Base-by-base conservation (phyloP, 1,140 invertebrate genomes). In the Helicoverpa armigera region DNA sequence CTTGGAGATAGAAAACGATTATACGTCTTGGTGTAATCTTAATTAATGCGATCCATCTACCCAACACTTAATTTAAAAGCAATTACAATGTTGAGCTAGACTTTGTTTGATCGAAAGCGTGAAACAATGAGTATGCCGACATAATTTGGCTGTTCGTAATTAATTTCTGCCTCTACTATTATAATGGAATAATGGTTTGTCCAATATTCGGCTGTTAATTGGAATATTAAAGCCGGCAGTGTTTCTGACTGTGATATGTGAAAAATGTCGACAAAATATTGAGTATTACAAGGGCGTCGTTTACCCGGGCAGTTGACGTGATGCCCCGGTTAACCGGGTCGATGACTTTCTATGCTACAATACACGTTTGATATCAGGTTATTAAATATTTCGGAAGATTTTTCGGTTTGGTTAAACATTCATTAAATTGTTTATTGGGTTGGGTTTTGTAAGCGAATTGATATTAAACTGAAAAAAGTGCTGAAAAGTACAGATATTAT, bases 191-290 rank as follows among this genome's bases (percentile, higher is more conserved):
- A 67, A 11, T 18, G n/a, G 43, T 4, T 14, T 43, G n/a, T 67
- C n/a, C 12, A 69, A 67, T 48, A 69, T 23, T 11, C 14, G 65
- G 4, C 16, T 31, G 14, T 18, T 31, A 61, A 61, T 61, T 58
- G 16, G 13, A 29, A 50, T 67, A 67, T 67, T 16, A 18, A 48
- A 18, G 43, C 35, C 16, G 43, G n/a, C 16, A 18, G 35, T 7
- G 35, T 43, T 43, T 43, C 35, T 43, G 35, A 43, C 3, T 67
- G 65, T 23, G 63, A 67, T 67, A 67, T 67, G 35, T n/a, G 65
- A 51, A 61, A 63, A 61, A 76, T 76, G 58, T 23, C 16, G 23
- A 63, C 43, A 56, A 29, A 63, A 60, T 48, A 63, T 76, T 76
- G 18, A 51, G 63, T 76, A 5, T 58, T 18, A 76, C 73, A 63